phyloP scores from a whole-genome alignment of 2,888 invertebrate species.

The Drosophila eohydei region DNA sequence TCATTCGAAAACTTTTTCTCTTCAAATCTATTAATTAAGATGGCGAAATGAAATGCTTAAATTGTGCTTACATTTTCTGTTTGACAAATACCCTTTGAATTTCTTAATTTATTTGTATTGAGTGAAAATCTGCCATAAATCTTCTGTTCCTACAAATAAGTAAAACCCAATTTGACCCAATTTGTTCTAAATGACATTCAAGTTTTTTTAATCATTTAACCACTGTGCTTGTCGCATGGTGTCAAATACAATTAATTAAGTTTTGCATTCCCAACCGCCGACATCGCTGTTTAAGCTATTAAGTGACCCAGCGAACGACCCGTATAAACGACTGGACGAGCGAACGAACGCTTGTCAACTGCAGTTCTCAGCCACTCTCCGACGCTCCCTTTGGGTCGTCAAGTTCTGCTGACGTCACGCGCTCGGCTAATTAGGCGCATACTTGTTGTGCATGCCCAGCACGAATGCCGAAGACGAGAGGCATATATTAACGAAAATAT shows the following conservation, averaged over 20 bases:
- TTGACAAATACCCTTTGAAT: not conserved
- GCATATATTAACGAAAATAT: slow-evolving; percentile 42
- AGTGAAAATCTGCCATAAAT: not conserved
- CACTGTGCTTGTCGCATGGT: slow-evolving; percentile 40
- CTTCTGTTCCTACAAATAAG: not conserved
- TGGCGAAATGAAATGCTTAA: not conserved
- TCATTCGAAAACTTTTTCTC: not conserved
- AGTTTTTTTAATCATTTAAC: not conserved
- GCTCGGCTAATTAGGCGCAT: slow-evolving; percentile 58
- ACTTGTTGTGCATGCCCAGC: slow-evolving; percentile 49
- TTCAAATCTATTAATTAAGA: not conserved
- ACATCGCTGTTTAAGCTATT: slow-evolving; percentile 54
- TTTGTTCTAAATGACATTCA: not conserved
- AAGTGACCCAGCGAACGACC: slow-evolving; percentile 65
- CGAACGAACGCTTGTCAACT: slow-evolving; percentile 25
- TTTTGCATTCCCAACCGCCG: slow-evolving; percentile 34
- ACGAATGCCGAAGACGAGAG: slow-evolving; percentile 39
- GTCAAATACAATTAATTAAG: slow-evolving; percentile 65
- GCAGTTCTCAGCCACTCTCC: slow-evolving; percentile 29
- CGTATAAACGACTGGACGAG: slow-evolving; percentile 19
- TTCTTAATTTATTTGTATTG: not conserved
- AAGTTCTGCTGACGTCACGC: slow-evolving; percentile 56
- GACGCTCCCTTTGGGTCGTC: not conserved
- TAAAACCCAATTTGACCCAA: not conserved
- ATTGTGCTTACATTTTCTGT: not conserved